These are phyloP conservation scores for Nibea albiflora DNA, from an alignment of 2,113 vertebrate genomes.

Conservation along the genomic window DNA sequence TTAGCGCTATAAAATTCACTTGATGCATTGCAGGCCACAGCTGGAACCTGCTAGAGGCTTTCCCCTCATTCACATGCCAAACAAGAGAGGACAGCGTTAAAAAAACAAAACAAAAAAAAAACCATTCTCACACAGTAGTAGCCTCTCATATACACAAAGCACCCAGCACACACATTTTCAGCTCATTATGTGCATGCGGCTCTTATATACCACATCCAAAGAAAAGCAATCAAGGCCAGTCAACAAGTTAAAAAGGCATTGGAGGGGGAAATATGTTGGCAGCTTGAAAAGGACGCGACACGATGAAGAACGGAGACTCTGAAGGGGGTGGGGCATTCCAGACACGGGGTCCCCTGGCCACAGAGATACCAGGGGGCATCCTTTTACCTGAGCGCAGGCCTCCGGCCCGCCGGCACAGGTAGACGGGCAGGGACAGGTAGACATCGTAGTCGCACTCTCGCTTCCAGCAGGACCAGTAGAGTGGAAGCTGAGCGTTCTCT, in stretches of 20 bases:
- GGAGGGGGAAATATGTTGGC: conserved; percentile 31
- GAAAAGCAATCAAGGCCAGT: conserved; percentile 66
- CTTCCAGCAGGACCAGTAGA: conserved; percentile 90
- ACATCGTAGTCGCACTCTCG: conserved; percentile 87
- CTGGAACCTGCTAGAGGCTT: conserved; percentile 40
- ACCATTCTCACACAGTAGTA: conserved; percentile 33
- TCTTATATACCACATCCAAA: conserved; percentile 56
- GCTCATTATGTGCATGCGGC: conserved; percentile 68
- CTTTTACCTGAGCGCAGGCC: conserved; percentile 87
- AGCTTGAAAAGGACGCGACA: conserved; percentile 60
- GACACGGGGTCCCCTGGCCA: conserved; percentile 60
- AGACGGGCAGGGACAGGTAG: conserved; percentile 87
- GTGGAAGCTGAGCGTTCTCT: conserved; percentile 83
- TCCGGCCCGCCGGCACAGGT: conserved; percentile 87
- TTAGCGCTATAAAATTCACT: conserved; percentile 50
- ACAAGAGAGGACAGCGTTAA: conserved; percentile 9
- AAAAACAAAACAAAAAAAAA: conserved; percentile 32
- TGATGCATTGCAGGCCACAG: conserved; percentile 54
- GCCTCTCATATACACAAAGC: conserved; percentile 48
- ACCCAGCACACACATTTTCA: conserved; percentile 40
- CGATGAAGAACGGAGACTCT: conserved; percentile 67
- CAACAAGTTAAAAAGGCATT: conserved; percentile 53
- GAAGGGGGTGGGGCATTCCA: conserved; percentile 59
- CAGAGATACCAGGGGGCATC: conserved; percentile 57
- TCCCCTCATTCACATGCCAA: conserved; percentile 54